Percentiles rank a stretch among this genome's conserved stretches.
Evolutionary conservation across 2,888 invertebrate species (phyloP).

Genomic region (Asteroscopus sphinx): DNA sequence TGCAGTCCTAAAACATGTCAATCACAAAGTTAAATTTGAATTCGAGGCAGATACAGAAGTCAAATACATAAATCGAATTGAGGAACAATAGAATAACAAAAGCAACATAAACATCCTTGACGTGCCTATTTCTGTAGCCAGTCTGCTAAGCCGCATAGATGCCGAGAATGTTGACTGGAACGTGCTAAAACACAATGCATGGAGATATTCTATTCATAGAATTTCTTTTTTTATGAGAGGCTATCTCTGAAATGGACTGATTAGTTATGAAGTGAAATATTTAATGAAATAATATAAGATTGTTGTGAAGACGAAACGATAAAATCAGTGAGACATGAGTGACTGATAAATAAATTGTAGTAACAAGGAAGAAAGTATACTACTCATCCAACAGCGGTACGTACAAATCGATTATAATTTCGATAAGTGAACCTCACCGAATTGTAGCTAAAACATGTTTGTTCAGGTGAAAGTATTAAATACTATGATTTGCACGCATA

Average conservation of each 20-base stretch:
- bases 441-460: conserved; percentile 16
- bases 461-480: conserved; percentile 34
- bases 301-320: background rate
- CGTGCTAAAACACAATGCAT: conserved; percentile 56
- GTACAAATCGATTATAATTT: conserved; percentile 15
- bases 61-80: conserved; percentile 8
- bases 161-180: conserved; percentile 44
- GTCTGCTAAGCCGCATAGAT: conserved; percentile 31
- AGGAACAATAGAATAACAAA: conserved; percentile 17
- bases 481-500: conserved; percentile 17
- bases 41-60: background rate
- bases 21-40: background rate
- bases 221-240: conserved; percentile 38
- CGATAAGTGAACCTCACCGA: conserved; percentile 1
- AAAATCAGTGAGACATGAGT: background rate
- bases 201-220: conserved; percentile 53
- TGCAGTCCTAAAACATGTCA: background rate
- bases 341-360: background rate
- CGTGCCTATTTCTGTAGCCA: conserved; percentile 41
- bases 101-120: conserved; percentile 20
- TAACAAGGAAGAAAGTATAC: background rate
- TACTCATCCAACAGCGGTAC: background rate
- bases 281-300: background rate
- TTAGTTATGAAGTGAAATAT: conserved; percentile 9
- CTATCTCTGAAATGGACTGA: conserved; percentile 16